Evolutionary conservation across 2,888 invertebrate species (phyloP), one percentile per base, ranked within the genome.

Genomic region (Polylopha cassiicola): DNA sequence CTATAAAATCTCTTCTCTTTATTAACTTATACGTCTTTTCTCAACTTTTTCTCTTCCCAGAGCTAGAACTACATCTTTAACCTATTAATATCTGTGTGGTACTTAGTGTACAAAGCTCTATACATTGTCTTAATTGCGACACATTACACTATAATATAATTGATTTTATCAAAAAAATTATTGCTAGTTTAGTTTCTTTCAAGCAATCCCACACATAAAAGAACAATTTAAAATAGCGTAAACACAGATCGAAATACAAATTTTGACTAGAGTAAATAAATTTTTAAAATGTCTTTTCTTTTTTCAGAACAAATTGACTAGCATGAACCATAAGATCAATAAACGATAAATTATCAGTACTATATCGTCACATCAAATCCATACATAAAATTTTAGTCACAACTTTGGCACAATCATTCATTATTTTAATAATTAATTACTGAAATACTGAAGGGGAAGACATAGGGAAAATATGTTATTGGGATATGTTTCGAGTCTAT

Each of bases 41-140:
- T 58, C 61, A 66, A 71, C 60, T 48, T 64, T n/a, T n/a, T 61
- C 59, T 60, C 58, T 61, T 60, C 61, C 65, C 66, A 63, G 62
- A 67, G 57, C 66, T 68, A 71, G 61, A 59, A 63, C 67, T 68
- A 66, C 63, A 61, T 71, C 73, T 72, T 73, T 75, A 77, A 65
- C 73, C 72, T 82, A 81, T 73, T 62, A 73, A 66, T 64, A 82
- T 82, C 82, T 80, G 78, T 80, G 72, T 80, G 73, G 73, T 75
- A 76, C 81, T 79, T 81, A 80, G 59, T 67, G 74, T 85, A 84
- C 76, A 66, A 85, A 85, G 85, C 85, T 85, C 86, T 85, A 86
- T 84, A 85, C 85, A 84, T 74, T 78, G 69, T 78, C 81, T 81
- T 85, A 81, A 68, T 77, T 72, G 76, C 78, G 72, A 78, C 74